Evolutionary conservation across 2,113 vertebrate genomes (phyloP), one percentile per base, ranked within the genome.

Genomic region (Glareola pratincola): DNA sequence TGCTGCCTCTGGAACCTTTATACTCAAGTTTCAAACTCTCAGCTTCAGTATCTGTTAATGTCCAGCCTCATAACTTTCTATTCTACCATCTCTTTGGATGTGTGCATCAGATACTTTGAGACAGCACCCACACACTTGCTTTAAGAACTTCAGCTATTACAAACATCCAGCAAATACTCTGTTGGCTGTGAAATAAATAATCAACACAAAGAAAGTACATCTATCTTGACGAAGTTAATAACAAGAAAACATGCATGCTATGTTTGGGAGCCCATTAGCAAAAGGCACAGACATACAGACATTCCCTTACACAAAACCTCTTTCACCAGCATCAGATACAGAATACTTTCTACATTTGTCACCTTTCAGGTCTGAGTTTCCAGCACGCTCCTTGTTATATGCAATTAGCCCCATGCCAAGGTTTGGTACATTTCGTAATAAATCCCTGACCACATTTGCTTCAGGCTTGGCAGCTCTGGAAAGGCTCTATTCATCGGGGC

Each of bases 401-500:
- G 90, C 98, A 98, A 98, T 98, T 98, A 98, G 97, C 97, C 97
- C 96, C 93, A 96, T 97, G 98, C 98, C 98, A 98, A 97, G 97
- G 96, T 93, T 98, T 97, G 97, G 97, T 97, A 97, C 97, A 85
- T 97, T 98, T 98, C 75, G 88, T 98, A 98, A 98, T 98, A 98
- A 98, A 98, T 98, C 98, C 98, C 98, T 98, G 98, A 98, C 98
- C 97, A 64, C 98, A 97, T 97, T 97, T 97, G 97, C 98, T 98
- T 93, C 43, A 6, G 98, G 96, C 96, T 97, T 98, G 98, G 98
- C 98, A 98, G 97, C 96, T 96, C 92, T 96, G 98, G 98, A 98
- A 98, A 98, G 97, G 94, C 96, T 97, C 98, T 97, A 98, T 98
- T 98, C 98, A 98, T 98, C 57, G 47, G 76, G 96, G 96, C 96